Conservation (phyloP, 2,888 invertebrate genomes). For the Tigriopus californicus region DNA sequence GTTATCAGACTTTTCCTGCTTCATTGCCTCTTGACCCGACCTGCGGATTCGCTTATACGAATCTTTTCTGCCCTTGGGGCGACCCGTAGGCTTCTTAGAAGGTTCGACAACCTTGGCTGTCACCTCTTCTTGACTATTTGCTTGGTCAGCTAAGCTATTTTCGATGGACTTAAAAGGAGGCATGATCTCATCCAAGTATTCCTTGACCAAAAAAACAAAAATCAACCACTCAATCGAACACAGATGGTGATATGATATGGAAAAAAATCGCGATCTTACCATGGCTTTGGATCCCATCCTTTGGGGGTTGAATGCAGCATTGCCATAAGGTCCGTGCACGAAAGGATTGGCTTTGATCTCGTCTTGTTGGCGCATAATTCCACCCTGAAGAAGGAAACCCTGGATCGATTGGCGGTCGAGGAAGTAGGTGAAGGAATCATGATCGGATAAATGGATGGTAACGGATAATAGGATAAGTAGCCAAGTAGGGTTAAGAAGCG, state of each 20-base stretch:
- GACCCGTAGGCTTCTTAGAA: no score
- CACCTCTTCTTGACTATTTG: not conserved
- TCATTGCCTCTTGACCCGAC: no score
- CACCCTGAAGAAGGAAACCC: conserved; percentile 20
- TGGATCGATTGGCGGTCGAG: not conserved
- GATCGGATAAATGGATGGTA: not conserved
- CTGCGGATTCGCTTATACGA: no score
- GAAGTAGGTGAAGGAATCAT: not conserved
- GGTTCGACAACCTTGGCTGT: not conserved
- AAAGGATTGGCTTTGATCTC: conserved; percentile 59
- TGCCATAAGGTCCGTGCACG: conserved; percentile 66
- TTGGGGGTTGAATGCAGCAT: conserved; percentile 79
- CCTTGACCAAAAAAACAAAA: conserved; percentile 29
- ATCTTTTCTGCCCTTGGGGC: no score
- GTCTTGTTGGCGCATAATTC: conserved; percentile 33
- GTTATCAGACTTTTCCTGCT: no score
- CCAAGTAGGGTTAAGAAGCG: not conserved
- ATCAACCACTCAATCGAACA: conserved; percentile 4
- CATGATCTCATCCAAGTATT: conserved; percentile 18
- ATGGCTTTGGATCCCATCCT: conserved; percentile 56
- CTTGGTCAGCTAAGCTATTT: not conserved
- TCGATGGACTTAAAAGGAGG: not conserved
- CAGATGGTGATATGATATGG: conserved; percentile 19
- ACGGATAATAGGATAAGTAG: not conserved
- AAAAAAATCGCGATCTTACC: conserved; percentile 31